Conservation (phyloP, 2,113 vertebrate genomes). For the Arizona elegans region DNA sequence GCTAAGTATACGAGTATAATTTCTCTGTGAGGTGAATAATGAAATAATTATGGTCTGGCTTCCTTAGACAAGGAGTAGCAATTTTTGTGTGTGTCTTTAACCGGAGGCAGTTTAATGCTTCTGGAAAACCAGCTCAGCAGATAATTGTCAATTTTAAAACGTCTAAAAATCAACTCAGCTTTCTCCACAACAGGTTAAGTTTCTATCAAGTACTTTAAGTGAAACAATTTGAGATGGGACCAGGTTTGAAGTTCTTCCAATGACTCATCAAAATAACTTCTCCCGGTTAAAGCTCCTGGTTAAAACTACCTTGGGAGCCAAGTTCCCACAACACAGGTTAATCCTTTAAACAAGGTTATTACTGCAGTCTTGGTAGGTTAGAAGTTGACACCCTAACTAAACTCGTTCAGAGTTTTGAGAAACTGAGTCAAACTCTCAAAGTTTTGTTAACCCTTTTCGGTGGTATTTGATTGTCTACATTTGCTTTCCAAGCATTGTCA, state of each 20-base stretch:
- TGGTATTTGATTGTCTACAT: neutral
- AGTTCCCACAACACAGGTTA: neutral
- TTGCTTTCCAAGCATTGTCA: neutral
- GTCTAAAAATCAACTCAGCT: neutral
- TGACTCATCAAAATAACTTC: neutral
- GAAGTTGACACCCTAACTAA: neutral
- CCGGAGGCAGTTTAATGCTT: neutral
- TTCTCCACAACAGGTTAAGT: neutral
- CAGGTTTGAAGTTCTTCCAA: neutral
- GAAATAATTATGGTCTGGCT: neutral
- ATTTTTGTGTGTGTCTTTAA: fast-evolving
- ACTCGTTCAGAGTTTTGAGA: neutral
- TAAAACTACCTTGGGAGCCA: neutral
- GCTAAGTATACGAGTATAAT: neutral
- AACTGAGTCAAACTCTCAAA: neutral
- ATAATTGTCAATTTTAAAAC: neutral
- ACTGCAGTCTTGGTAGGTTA: neutral
- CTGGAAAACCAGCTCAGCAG: neutral
- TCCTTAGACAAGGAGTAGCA: neutral
- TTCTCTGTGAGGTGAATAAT: neutral
- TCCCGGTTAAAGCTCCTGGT: neutral
- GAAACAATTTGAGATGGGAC: neutral
- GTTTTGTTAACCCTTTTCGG: neutral
- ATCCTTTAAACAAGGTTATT: neutral
- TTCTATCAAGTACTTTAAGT: neutral